Evolutionary conservation across 2,888 invertebrate species (phyloP).

Genomic region (Amphiduros pacificus): DNA sequence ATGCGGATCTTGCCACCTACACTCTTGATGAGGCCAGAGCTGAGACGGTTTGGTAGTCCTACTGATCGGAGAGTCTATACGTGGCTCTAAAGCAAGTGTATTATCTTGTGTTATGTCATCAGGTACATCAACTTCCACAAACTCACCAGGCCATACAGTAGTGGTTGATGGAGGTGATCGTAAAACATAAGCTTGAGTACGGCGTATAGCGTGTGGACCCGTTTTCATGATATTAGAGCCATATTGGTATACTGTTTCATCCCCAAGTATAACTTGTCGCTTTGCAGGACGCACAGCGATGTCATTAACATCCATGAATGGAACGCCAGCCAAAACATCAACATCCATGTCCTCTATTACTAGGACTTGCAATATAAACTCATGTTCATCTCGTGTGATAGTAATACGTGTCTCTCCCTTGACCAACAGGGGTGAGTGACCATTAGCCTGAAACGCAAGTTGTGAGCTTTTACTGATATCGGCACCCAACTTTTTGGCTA

Average conservation of each 20-base stretch:
- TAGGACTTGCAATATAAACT: conserved; percentile 17
- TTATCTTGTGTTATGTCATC: too few species aligned
- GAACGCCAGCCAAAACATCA: conserved; percentile 28
- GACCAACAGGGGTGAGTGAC: not conserved
- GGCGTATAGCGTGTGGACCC: not conserved
- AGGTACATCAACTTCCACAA: not conserved
- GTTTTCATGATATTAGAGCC: not conserved
- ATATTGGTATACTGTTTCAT: not conserved
- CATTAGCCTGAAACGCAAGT: not conserved
- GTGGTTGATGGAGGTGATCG: too few species aligned
- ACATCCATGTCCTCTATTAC: conserved; percentile 29
- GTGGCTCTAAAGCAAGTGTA: not conserved
- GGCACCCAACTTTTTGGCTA: not conserved
- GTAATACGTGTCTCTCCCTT: not conserved
- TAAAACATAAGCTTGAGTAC: not conserved
- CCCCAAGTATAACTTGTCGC: conserved; percentile 12
- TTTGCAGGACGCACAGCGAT: conserved; percentile 28
- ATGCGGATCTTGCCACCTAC: conserved; percentile 16
- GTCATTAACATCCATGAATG: conserved; percentile 33
- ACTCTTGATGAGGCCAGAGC: not conserved
- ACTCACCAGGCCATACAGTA: conserved; percentile 2
- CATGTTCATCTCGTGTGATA: conserved; percentile 1
- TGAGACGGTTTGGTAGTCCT: not conserved
- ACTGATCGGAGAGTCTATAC: not conserved
- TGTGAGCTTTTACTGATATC: not conserved